Conservation (phyloP, 2,888 invertebrate species). For the Sussaba pulchella region DNA sequence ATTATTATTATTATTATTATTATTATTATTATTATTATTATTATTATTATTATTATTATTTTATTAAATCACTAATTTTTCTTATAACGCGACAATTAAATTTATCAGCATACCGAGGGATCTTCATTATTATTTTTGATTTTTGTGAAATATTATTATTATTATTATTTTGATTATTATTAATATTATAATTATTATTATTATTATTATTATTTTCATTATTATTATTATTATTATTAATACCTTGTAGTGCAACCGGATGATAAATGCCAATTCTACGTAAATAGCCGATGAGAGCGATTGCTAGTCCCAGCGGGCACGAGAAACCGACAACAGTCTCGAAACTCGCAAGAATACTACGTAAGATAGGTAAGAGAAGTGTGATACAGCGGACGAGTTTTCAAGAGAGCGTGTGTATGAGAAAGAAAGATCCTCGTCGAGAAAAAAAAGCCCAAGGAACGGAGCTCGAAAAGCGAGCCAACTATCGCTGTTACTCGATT, state of each 20-base stretch:
- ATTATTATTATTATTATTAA: slow-evolving; percentile 16
- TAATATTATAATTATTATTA: slow-evolving; percentile 3
- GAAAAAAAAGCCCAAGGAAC: too few relatives aligned
- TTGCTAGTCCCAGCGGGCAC: slow-evolving; percentile 55
- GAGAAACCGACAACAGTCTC: slow-evolving; percentile 10
- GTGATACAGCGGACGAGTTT: slow-evolving; percentile 33
- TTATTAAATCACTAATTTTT: too few relatives aligned
- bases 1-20: too few relatives aligned
- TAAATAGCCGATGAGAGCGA: slow-evolving; percentile 36
- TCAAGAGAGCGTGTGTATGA: neutral
- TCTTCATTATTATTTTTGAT: neutral
- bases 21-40: too few relatives aligned
- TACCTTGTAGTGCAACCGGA: slow-evolving; percentile 55
- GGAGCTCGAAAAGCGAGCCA: neutral
- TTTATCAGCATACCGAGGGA: neutral
- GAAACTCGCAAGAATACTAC: slow-evolving; percentile 28
- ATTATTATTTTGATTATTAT: slow-evolving; percentile 13
- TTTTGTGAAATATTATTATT: neutral
- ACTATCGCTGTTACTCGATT: slow-evolving; percentile 11
- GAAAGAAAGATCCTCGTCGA: too few relatives aligned
- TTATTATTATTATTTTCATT: neutral
- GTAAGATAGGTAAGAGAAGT: slow-evolving; percentile 39
- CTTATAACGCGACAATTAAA: neutral
- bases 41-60: too few relatives aligned
- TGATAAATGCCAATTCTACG: slow-evolving; percentile 29